Evolutionary conservation across 2,797 vertebrate genomes (phyloP).

Genomic region (Halcyon smyrnensis): DNA sequence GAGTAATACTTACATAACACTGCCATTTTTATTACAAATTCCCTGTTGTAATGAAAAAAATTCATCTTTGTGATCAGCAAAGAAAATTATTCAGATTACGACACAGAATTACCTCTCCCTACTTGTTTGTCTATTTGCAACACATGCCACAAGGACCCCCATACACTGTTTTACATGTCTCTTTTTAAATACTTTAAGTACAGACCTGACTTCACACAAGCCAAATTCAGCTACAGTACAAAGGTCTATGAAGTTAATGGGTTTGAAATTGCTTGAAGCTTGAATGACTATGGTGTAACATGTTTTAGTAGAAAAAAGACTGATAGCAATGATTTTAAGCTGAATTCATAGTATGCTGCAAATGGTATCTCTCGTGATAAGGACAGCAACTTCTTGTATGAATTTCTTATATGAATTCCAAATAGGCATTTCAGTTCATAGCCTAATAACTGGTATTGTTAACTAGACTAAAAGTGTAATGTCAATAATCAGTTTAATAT

Average conservation of each 20-base stretch:
- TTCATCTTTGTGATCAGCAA: neutral
- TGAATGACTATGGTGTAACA: neutral
- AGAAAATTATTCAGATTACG: neutral
- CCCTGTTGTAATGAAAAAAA: neutral
- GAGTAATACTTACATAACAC: no score
- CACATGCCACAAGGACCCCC: neutral
- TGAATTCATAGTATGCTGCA: neutral
- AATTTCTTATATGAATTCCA: neutral
- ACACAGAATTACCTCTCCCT: neutral
- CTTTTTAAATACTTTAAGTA: neutral
- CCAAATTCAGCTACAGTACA: neutral
- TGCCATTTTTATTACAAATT: neutral
- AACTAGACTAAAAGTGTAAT: neutral
- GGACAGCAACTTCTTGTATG: neutral
- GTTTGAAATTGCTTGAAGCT: conserved; percentile 26
- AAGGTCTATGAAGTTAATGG: conserved; percentile 1
- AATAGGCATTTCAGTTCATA: neutral
- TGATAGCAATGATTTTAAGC: neutral
- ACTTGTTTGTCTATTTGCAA: neutral
- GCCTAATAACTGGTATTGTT: neutral
- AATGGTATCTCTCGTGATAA: neutral
- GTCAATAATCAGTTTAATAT: neutral
- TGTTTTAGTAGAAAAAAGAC: neutral
- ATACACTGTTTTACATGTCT: neutral
- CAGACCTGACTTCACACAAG: neutral